These are phyloP conservation scores for Oplegnathus fasciatus DNA, from an alignment of 2,113 vertebrate genomes.

Conservation along the genomic window DNA sequence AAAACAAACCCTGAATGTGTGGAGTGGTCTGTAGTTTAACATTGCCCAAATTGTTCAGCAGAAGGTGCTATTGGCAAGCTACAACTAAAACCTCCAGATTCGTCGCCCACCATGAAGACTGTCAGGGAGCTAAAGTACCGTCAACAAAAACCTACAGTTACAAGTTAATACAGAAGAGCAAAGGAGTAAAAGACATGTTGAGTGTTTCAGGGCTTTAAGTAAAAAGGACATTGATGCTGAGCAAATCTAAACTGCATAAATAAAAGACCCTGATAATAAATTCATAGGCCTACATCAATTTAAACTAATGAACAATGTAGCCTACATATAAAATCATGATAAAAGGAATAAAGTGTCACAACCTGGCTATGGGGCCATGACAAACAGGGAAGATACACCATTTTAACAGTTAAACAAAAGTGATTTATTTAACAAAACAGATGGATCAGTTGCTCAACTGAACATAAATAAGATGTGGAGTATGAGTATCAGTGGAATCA, in stretches of 20 bases:
- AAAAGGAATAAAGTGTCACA: too few species aligned
- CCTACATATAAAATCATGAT: too few species aligned
- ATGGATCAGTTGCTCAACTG: too few species aligned
- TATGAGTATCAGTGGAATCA: too few species aligned
- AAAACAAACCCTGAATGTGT: not conserved
- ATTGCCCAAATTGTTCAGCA: not conserved
- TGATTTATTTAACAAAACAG: too few species aligned
- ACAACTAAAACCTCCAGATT: slow-evolving; percentile 5
- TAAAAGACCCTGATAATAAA: not conserved
- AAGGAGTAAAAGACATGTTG: not conserved
- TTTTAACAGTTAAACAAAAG: too few species aligned
- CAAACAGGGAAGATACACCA: too few species aligned
- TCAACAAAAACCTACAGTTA: not conserved
- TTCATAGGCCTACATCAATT: not conserved
- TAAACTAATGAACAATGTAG: not conserved
- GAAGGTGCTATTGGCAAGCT: not conserved
- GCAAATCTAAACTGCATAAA: not conserved
- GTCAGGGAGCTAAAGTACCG: not conserved
- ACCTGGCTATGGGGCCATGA: too few species aligned
- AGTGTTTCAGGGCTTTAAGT: not conserved
- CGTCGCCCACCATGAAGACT: not conserved
- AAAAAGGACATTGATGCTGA: not conserved
- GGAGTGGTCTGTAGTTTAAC: not conserved
- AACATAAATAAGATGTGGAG: too few species aligned
- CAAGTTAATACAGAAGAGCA: not conserved